These are phyloP conservation scores for Hirudinaria manillensis DNA, from an alignment of 2,888 invertebrate genomes.

Conservation along the genomic window DNA sequence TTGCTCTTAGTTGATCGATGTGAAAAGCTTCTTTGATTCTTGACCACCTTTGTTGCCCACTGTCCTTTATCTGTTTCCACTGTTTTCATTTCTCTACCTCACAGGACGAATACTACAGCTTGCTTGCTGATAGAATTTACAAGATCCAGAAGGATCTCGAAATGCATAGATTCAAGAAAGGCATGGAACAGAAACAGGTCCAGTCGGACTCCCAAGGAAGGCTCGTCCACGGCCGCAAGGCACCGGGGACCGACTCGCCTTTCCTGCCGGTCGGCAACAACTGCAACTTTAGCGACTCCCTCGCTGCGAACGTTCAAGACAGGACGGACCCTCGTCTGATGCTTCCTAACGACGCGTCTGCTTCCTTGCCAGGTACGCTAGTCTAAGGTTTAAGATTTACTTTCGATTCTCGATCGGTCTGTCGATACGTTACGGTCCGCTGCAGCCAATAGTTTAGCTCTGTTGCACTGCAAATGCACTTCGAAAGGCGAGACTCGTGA, in stretches of 20 bases:
- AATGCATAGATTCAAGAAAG: conserved; percentile 52
- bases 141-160: conserved; percentile 96
- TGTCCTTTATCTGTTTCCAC: background rate
- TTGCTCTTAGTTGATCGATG: no score
- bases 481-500: no score
- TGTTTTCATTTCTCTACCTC: conserved; percentile 37
- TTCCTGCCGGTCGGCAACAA: background rate
- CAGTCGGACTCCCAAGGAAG: background rate
- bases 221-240: background rate
- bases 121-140: conserved; percentile 97
- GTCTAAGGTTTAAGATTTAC: no score
- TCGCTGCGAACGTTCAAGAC: background rate
- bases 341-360: no score
- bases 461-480: no score
- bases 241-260: background rate
- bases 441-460: no score
- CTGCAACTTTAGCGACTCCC: background rate
- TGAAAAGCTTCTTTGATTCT: no score
- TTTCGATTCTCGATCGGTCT: no score
- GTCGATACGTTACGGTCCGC: no score
- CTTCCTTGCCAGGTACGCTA: no score
- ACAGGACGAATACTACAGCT: conserved; percentile 89
- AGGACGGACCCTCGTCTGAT: background rate
- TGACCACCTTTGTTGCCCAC: no score
- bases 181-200: conserved; percentile 18